Evolutionary conservation across 2,797 vertebrate species (phyloP), one percentile per base, ranked within the genome.

Genomic region (Ispidina picta): DNA sequence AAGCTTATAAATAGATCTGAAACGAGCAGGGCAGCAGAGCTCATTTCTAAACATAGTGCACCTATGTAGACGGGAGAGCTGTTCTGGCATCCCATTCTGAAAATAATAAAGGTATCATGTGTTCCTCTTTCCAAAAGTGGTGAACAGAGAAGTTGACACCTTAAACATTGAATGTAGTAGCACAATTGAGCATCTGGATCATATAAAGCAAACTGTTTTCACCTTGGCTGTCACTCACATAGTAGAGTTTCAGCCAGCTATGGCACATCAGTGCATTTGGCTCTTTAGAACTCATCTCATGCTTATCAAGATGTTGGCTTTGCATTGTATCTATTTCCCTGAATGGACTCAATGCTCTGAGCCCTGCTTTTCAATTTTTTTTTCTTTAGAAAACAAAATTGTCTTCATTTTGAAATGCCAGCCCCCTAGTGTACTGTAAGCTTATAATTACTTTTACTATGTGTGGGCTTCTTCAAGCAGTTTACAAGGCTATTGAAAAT

Each of bases 371-470:
- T 85, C 51, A 71, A 78, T 49, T 49, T 39, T 59, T 44, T 88
- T 83, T 65, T 73, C 52, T 60, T 85, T 62, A 35, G 58, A 55
- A 94, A 94, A 96, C 92, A 96, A 52, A 90, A 90, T 93, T 96
- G 90, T 97, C 90, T 94, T 56, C 86, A 51, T 94, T 93, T 94
- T 91, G 89, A 96, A 96, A 96, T 94, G 95, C 94, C 95, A 96
- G 88, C 72, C 92, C 90, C 75, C 86, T 83, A 74, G 79, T 85
- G 78, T 89, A 91, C 92, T 90, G 90, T 91, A 94, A 93, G 90
- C 91, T 93, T 89, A 35, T 88, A 92, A 93, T 89, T 90, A 91
- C 91, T 89, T 88, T 83, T 86, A 88, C 62, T 87, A 60, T 93
- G 90, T 90, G 87, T 89, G 54, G 94, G 83, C 81, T 94, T 86